Conservation (phyloP, 1,140 invertebrate species). For the Euwallacea similis region DNA sequence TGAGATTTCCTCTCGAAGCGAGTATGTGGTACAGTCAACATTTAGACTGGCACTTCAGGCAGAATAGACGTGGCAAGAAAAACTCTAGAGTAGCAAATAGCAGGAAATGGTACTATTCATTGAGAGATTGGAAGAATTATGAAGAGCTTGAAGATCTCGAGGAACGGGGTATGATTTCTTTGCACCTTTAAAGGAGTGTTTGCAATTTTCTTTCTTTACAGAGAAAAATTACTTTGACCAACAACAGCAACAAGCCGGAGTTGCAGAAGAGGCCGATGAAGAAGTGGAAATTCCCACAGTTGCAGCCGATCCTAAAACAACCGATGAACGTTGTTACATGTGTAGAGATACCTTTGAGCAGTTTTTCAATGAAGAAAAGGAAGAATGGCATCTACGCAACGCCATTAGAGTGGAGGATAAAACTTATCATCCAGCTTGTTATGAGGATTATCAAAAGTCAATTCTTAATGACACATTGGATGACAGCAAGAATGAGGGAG, state of each 20-base stretch:
- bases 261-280: slow-evolving; percentile 54
- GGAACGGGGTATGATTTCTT: slow-evolving; percentile 70
- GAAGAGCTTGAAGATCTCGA: slow-evolving; percentile 93
- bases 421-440: slow-evolving; percentile 89
- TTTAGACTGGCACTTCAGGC: slow-evolving; percentile 96
- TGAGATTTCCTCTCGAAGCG: slow-evolving; percentile 84
- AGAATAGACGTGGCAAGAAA: slow-evolving; percentile 86
- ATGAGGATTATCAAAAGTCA: slow-evolving; percentile 76
- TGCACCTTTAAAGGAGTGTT: too few relatives aligned
- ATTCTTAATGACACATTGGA: slow-evolving; percentile 43
- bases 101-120: slow-evolving; percentile 86
- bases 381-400: slow-evolving; percentile 92
- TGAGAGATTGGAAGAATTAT: slow-evolving; percentile 91
- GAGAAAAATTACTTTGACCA: slow-evolving; percentile 90
- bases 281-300: slow-evolving; percentile 64
- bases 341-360: slow-evolving; percentile 88
- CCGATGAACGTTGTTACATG: slow-evolving; percentile 74
- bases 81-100: slow-evolving; percentile 80
- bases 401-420: slow-evolving; percentile 76
- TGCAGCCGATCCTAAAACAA: slow-evolving; percentile 60
- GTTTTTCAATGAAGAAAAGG: slow-evolving; percentile 93
- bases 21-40: slow-evolving; percentile 89
- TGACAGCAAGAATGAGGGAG: slow-evolving; percentile 29
- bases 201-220: slow-evolving; percentile 50
- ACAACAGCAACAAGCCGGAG: slow-evolving; percentile 56